Evolutionary conservation across 1,140 invertebrate genomes (phyloP).

Genomic region (Muscidifurax raptorellus): DNA sequence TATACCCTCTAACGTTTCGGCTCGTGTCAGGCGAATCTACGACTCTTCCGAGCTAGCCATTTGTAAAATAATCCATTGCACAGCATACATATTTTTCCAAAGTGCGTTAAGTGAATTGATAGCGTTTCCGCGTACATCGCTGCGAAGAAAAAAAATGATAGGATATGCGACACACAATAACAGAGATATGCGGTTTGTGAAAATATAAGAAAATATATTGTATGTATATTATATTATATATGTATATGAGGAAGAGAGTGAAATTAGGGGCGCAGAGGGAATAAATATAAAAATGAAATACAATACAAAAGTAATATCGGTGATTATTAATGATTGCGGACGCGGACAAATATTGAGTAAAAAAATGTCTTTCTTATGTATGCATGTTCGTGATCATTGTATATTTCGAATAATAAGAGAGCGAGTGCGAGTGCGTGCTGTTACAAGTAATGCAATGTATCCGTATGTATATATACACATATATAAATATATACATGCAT

Average conservation of each 20-base stretch:
- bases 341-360: slow-evolving; percentile 37
- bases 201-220: slow-evolving; percentile 57
- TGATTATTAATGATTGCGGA: slow-evolving; percentile 11
- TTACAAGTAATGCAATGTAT: not conserved
- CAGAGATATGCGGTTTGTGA: slow-evolving; percentile 45
- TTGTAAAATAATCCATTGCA: slow-evolving; percentile 70
- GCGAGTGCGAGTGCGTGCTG: slow-evolving; percentile 38
- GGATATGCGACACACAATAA: not conserved
- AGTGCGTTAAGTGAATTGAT: slow-evolving; percentile 66
- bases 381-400: slow-evolving; percentile 62
- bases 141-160: slow-evolving; percentile 40
- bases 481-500: not conserved
- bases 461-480: too few species aligned
- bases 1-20: slow-evolving; percentile 17
- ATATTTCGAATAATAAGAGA: slow-evolving; percentile 56
- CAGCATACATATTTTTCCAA: slow-evolving; percentile 73
- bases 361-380: slow-evolving; percentile 63
- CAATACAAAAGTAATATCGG: not conserved
- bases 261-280: not conserved
- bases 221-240: slow-evolving; percentile 55
- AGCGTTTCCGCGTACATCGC: slow-evolving; percentile 37
- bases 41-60: slow-evolving; percentile 49
- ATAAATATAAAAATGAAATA: not conserved
- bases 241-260: slow-evolving; percentile 11
- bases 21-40: not conserved